Conservation (phyloP, 2,113 vertebrate genomes). For the Salvelinus fontinalis region DNA sequence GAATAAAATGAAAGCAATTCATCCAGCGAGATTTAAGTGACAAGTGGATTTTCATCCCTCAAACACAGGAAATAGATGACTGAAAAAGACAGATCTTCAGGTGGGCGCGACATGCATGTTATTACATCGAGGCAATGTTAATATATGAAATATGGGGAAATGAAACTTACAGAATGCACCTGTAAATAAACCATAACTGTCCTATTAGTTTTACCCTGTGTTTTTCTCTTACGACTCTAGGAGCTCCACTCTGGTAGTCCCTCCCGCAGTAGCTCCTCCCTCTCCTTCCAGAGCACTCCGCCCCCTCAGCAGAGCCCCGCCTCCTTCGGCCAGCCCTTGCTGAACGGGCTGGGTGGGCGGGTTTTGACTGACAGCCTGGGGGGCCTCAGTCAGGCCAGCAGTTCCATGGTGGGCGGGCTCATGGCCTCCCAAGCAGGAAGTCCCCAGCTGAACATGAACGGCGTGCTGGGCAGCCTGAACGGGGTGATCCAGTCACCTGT, state of each 20-base stretch:
- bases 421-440: slow-evolving; percentile 81
- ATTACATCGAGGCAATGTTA: too few relatives aligned
- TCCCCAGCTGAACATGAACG: slow-evolving; percentile 83
- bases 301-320: slow-evolving; percentile 90
- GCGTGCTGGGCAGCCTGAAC: slow-evolving; percentile 83
- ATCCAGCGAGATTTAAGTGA: too few relatives aligned
- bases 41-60: too few relatives aligned
- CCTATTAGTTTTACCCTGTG: too few relatives aligned
- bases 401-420: slow-evolving; percentile 77
- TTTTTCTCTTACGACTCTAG: slow-evolving; percentile 66
- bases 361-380: slow-evolving; percentile 66
- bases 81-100: too few relatives aligned
- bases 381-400: slow-evolving; percentile 31
- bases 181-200: too few relatives aligned
- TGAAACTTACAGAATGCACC: too few relatives aligned
- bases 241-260: slow-evolving; percentile 92
- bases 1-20: too few relatives aligned
- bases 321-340: slow-evolving; percentile 77
- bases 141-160: too few relatives aligned
- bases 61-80: too few relatives aligned
- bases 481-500: slow-evolving; percentile 78
- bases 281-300: slow-evolving; percentile 93
- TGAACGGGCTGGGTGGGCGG: slow-evolving; percentile 82
- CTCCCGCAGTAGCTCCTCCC: slow-evolving; percentile 92
- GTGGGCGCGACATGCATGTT: too few relatives aligned